phyloP scores from a whole-genome alignment of 2,888 invertebrate genomes.

The Agrypnus murinus region DNA sequence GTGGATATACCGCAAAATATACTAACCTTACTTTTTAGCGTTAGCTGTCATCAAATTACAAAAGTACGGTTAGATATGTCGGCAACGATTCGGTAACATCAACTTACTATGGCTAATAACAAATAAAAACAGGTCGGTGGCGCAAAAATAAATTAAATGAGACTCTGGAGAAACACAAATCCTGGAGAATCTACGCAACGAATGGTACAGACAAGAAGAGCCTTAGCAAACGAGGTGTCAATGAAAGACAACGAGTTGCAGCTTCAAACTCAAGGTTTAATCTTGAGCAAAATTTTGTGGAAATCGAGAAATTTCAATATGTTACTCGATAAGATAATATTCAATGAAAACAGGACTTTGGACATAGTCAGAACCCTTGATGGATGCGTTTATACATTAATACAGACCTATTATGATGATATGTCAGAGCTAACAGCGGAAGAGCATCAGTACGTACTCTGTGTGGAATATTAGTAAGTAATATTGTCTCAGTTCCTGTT shows the following conservation, averaged over 20 bases:
- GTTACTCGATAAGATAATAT: slow-evolving; percentile 32
- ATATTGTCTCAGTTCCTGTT: slow-evolving; percentile 41
- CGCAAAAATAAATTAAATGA: neutral
- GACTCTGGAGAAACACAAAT: slow-evolving; percentile 22
- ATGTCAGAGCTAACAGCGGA: slow-evolving; percentile 33
- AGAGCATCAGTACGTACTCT: slow-evolving; percentile 40
- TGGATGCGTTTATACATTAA: slow-evolving; percentile 35
- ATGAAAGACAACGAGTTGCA: slow-evolving; percentile 35
- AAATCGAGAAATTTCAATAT: slow-evolving; percentile 29
- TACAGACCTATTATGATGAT: slow-evolving; percentile 25
- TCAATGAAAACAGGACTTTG: slow-evolving; percentile 21
- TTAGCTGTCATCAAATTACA: too few species aligned
- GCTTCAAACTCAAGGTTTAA: slow-evolving; percentile 37
- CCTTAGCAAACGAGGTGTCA: slow-evolving; percentile 14
- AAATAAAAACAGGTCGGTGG: too few species aligned
- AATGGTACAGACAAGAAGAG: slow-evolving; percentile 44
- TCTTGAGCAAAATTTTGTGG: slow-evolving; percentile 44
- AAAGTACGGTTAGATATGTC: too few species aligned
- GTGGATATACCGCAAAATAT: slow-evolving; percentile 12
- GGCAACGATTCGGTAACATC: slow-evolving; percentile 31
- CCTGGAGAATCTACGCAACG: slow-evolving; percentile 15
- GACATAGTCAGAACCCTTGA: slow-evolving; percentile 30
- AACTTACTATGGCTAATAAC: too few species aligned
- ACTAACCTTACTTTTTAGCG: too few species aligned
- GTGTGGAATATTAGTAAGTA: slow-evolving; percentile 32